Percentiles rank a stretch among this genome's conserved stretches.
phyloP scores from a whole-genome alignment of 2,888 invertebrate genomes.

The Cataglyphis albicans region DNA sequence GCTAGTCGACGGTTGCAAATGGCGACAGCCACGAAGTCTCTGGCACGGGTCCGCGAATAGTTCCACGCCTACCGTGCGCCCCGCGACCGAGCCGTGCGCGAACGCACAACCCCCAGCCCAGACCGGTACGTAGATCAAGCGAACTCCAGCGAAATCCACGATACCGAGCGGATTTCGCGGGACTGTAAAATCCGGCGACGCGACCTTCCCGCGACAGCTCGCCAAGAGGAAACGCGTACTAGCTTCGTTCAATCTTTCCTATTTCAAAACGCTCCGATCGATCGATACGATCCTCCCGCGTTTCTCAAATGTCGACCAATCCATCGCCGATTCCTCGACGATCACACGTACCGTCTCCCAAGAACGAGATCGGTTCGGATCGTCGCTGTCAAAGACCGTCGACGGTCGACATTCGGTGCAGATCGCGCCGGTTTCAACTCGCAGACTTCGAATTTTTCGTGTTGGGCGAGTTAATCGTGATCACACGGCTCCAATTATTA shows the following conservation, averaged over 20 bases:
- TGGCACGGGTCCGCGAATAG: constrained; percentile 82
- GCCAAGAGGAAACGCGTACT: constrained; percentile 28
- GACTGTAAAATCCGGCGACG: neutral
- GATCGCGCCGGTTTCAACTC: constrained; percentile 64
- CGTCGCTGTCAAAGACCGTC: constrained; percentile 70
- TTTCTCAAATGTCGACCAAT: neutral
- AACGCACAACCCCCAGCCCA: constrained; percentile 73
- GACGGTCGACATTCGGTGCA: constrained; percentile 61
- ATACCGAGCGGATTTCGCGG: constrained; percentile 1
- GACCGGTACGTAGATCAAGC: constrained; percentile 79
- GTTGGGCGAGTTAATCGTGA: neutral
- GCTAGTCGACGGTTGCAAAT: constrained; percentile 85
- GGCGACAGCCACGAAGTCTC: constrained; percentile 84
- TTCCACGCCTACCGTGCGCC: constrained; percentile 80
- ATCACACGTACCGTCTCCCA: neutral
- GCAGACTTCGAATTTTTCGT: no score
- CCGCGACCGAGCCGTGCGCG: constrained; percentile 79
- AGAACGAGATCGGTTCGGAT: constrained; percentile 31
- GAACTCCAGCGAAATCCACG: neutral
- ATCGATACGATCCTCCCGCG: constrained; percentile 58
- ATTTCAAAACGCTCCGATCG: constrained; percentile 39
- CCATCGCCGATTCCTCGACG: neutral
- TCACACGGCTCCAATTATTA: neutral
- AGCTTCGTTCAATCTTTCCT: constrained; percentile 26
- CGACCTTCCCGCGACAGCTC: constrained; percentile 10